Evolutionary conservation across 2,797 vertebrate species (phyloP), one percentile per base, ranked within the genome.

Genomic region (Brachymystax lenok): DNA sequence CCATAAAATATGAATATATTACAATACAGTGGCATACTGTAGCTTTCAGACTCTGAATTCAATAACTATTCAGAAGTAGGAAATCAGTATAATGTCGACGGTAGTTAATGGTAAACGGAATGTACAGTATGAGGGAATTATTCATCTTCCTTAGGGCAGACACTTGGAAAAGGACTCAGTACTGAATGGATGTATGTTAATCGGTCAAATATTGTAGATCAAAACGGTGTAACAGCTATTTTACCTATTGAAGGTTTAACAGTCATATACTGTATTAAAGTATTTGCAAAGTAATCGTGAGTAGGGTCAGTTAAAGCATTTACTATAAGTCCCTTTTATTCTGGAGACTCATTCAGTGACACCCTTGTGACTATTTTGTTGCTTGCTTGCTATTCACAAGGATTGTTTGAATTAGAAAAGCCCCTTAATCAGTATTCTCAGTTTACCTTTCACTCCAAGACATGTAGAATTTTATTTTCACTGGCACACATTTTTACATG

Each of bases 1-100:
- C 59, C 10, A 61, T 61, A 61, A 7, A 21, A 21, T 61, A 8
- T 1, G 21, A 27, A 63, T 63, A 3, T 27, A 24, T 24, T 13
- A 13, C 59, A 63, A 27, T 63, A 3, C 8, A 21, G 1, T 21
- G 8, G 24, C n/a, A 24, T 24, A 63, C 21, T 63, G 21, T 63
- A 10, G 19, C 10, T 59, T 59, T 59, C 19, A 46, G 54, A 30
- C 64, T 17, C 1, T 33, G 28, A 33, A 67, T 79, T 69, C 69
- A 73, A 76, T 74, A 66, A 40, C 80, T 56, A 63, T 71, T 79
- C 79, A 79, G 74, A 85, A 85, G 78, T 85, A 81, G 82, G 86
- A 79, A 82, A 82, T 19, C 52, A 54, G 14, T 19, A 16, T 54
- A 19, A 19, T 54, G 17, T 21, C 4, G 1, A 2, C 24, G n/a